A percentile compares a stretch with the other conserved stretches of the same genome.
phyloP scores from a whole-genome alignment of 2,888 invertebrate genomes.

The Sclerodermus sp. region DNA sequence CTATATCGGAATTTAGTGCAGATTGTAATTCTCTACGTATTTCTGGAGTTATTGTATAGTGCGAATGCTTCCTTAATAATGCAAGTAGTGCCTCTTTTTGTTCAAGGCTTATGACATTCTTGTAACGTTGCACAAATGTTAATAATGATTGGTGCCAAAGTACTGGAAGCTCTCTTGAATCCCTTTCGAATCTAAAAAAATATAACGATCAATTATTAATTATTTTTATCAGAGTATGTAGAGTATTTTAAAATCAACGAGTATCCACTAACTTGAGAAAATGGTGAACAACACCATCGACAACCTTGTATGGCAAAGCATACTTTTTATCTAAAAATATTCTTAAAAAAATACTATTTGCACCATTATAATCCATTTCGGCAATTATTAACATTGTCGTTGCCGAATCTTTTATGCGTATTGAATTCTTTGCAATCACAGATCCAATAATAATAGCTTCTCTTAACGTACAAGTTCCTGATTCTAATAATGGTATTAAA shows the following conservation, averaged over 20 bases:
- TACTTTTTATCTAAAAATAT: conserved; percentile 97
- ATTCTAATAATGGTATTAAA: conserved; percentile 73
- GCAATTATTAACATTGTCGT: conserved; percentile 94
- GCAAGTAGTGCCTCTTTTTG: conserved; percentile 85
- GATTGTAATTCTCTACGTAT: conserved; percentile 84
- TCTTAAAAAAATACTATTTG: conserved; percentile 91
- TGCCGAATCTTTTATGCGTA: conserved; percentile 93
- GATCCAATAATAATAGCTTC: conserved; percentile 96
- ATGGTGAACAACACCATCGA: conserved; percentile 93
- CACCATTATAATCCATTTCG: conserved; percentile 96
- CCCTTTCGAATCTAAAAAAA: conserved; percentile 75
- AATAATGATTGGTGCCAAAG: conserved; percentile 96
- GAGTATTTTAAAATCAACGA: not conserved
- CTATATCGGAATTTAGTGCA: conserved; percentile 77
- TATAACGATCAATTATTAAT: conserved; percentile 7
- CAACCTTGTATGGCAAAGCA: conserved; percentile 91
- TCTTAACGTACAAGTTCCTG: conserved; percentile 90
- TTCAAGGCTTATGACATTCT: conserved; percentile 89
- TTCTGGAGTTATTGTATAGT: conserved; percentile 77
- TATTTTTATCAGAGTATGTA: conserved; percentile 1
- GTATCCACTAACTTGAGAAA: conserved; percentile 73
- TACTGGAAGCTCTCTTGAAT: conserved; percentile 84
- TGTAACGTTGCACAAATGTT: conserved; percentile 93
- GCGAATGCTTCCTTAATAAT: conserved; percentile 74
- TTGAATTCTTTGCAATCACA: conserved; percentile 85